phyloP scores from a whole-genome alignment of 2,797 vertebrate genomes.

The Thripadectes ignobilis region DNA sequence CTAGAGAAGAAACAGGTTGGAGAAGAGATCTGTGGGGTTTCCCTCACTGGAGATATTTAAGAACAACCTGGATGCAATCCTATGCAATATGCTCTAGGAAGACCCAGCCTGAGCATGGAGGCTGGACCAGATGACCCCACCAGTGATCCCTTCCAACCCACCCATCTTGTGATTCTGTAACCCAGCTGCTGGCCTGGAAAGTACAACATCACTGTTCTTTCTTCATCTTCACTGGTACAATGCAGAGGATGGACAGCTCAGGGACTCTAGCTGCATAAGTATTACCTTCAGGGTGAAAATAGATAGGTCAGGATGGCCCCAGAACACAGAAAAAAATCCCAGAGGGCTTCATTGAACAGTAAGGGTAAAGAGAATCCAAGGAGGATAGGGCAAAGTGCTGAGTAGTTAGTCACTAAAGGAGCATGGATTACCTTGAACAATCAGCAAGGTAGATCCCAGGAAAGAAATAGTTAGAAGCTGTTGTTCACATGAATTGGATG shows the following conservation, averaged over 20 bases:
- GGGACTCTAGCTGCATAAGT: neutral
- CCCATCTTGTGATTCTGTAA: neutral
- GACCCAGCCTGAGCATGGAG: neutral
- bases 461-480: neutral
- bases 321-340: neutral
- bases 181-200: neutral
- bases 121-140: neutral
- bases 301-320: neutral
- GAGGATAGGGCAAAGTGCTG: neutral
- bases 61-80: neutral
- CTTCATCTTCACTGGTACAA: neutral
- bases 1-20: neutral
- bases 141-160: neutral
- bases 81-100: neutral
- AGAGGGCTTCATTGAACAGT: neutral
- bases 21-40: neutral
- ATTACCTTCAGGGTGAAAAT: neutral
- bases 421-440: neutral
- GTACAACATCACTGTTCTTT: neutral
- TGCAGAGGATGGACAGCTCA: neutral
- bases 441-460: neutral
- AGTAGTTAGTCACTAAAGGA: neutral
- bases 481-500: neutral
- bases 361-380: neutral
- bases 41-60: neutral